Evolutionary conservation across 2,113 vertebrate species (phyloP).

Genomic region (Cisticola juncidis): DNA sequence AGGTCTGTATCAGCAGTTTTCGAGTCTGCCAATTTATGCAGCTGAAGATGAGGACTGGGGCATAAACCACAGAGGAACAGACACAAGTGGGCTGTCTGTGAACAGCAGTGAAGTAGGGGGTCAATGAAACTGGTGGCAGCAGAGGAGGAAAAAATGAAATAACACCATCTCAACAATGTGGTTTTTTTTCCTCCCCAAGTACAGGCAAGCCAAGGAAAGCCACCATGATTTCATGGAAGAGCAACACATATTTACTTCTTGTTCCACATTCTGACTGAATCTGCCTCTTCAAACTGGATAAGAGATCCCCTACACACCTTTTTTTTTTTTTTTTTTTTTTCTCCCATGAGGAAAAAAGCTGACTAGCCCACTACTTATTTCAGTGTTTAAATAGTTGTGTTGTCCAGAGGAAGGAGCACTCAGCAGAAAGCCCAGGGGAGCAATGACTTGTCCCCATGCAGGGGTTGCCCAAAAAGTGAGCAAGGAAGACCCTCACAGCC

Average conservation of each 20-base stretch:
- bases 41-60: constrained; percentile 5
- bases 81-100: neutral
- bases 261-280: neutral
- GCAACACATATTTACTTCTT: neutral
- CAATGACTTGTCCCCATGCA: accelerated
- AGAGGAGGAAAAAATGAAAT: neutral
- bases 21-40: constrained; percentile 36
- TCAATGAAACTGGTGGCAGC: neutral
- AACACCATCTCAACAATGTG: neutral
- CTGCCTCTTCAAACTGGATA: neutral
- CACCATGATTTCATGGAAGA: neutral
- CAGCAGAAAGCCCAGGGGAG: neutral
- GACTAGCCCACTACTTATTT: neutral
- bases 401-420: neutral
- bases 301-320: accelerated
- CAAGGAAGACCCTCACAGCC: neutral
- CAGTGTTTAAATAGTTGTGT: neutral
- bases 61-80: constrained; percentile 14
- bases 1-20: constrained; percentile 50
- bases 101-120: neutral
- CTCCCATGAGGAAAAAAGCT: neutral
- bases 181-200: neutral
- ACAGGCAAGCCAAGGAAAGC: neutral
- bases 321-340: neutral
- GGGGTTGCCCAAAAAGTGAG: neutral